A percentile compares a stretch with the other conserved stretches of the same genome.
These are phyloP conservation scores for Gadopsis bispinosus DNA, from an alignment of 2,797 vertebrate species.

Conservation along the genomic window DNA sequence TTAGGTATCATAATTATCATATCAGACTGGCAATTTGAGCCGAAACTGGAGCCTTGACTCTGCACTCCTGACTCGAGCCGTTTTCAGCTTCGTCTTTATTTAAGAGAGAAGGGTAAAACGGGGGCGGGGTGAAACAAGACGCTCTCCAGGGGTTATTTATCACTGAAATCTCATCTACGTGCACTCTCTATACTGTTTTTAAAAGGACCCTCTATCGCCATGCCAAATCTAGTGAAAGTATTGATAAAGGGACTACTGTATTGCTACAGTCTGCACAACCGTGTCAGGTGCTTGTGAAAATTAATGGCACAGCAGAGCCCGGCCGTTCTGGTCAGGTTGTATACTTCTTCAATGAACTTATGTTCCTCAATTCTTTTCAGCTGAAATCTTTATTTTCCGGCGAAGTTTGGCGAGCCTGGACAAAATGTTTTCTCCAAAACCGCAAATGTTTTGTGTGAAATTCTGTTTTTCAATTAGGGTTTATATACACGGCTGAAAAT, in stretches of 20 bases:
- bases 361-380: not conserved
- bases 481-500: not conserved
- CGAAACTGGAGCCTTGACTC: conserved; percentile 71
- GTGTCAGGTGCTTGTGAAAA: conserved; percentile 63
- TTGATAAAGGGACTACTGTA: conserved; percentile 66
- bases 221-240: conserved; percentile 65
- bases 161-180: conserved; percentile 76
- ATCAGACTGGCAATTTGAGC: conserved; percentile 79
- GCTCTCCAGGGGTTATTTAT: conserved; percentile 73
- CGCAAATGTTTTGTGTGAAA: not conserved
- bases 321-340: conserved; percentile 16
- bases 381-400: conserved; percentile 7
- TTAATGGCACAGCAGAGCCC: conserved; percentile 50
- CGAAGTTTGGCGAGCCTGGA: not conserved
- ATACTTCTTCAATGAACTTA: not conserved
- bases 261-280: conserved; percentile 55
- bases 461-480: not conserved
- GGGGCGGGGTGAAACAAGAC: conserved; percentile 65
- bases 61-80: conserved; percentile 70
- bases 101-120: conserved; percentile 62
- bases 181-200: conserved; percentile 67
- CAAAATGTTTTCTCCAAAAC: not conserved
- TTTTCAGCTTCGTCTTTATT: conserved; percentile 78
- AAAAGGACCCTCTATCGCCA: conserved; percentile 68
- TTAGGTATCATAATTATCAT: conserved; percentile 86